Evolutionary conservation across 2,888 invertebrate genomes (phyloP), one percentile per base, ranked within the genome.

Genomic region (Bombylius major): DNA sequence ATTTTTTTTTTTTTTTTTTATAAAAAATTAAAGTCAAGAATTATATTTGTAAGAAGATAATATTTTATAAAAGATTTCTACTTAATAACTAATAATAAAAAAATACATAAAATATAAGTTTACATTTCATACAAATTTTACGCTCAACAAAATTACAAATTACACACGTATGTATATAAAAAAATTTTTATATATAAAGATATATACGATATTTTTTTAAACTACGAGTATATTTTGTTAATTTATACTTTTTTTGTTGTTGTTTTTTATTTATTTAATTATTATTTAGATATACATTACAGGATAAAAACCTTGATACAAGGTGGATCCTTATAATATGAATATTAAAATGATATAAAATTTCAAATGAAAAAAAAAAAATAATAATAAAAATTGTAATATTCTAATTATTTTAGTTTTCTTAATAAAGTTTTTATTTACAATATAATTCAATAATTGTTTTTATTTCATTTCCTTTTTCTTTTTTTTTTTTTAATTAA

Each of bases 301-400:
- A 66, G 66, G 64, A 65, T 60, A 62, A 60, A 61, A 65, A 69
- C 73, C 72, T 72, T 73, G 73, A 72, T 73, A 72, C 73, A 72
- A 72, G 72, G 72, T 65, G 69, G 64, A 66, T 61, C 61, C 63
- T 57, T 53, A 50, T 33, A 39, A 49, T 42, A 42, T 14, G 7
- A 32, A 39, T 5, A 11, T 9, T 47, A 33, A 23, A 53, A 53
- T 34, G n/a, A 47, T 50, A 56, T 47, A 51, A 54, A 48, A 45
- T 47, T 33, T 34, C 39, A 52, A 45, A 53, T 44, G 45, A 51
- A 52, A 51, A 45, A 51, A 12, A 50, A 42, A 34, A 39, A 39
- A 39, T 39, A 39, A 9, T 9, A 39, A 9, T 39, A 39, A 9
- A 4, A 11, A 11, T 42, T 42, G 8, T 36, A 23, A 23, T 36